phyloP scores from a whole-genome alignment of 2,113 vertebrate species.

The Dasyurus viverrinus region DNA sequence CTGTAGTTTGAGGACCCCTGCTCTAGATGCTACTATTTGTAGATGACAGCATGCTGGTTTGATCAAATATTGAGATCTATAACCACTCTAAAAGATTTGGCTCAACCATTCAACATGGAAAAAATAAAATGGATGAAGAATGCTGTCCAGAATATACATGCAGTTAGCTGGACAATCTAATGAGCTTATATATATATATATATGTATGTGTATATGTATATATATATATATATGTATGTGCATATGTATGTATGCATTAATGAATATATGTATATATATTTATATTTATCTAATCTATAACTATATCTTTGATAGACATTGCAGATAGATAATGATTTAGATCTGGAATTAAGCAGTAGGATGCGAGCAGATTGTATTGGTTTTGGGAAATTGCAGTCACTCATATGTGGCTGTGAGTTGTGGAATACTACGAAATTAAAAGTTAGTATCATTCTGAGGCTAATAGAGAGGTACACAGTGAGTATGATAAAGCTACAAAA shows the following conservation, averaged over 20 bases:
- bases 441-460: background rate
- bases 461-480: background rate
- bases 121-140: background rate
- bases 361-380: background rate
- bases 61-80: too few relatives aligned
- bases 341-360: background rate
- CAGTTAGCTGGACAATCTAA: background rate
- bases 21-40: too few relatives aligned
- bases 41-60: background rate
- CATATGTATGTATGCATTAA: background rate
- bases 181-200: background rate
- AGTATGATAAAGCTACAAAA: background rate
- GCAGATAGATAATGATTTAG: background rate
- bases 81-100: background rate
- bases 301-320: background rate
- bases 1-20: too few relatives aligned
- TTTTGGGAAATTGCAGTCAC: background rate
- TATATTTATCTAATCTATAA: background rate
- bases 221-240: background rate
- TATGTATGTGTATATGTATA: background rate
- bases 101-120: background rate
- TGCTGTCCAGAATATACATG: background rate
- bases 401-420: background rate
- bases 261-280: too few relatives aligned
- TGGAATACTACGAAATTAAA: background rate